phyloP scores from a whole-genome alignment of 2,113 vertebrate genomes.

The Condylura cristata region DNA sequence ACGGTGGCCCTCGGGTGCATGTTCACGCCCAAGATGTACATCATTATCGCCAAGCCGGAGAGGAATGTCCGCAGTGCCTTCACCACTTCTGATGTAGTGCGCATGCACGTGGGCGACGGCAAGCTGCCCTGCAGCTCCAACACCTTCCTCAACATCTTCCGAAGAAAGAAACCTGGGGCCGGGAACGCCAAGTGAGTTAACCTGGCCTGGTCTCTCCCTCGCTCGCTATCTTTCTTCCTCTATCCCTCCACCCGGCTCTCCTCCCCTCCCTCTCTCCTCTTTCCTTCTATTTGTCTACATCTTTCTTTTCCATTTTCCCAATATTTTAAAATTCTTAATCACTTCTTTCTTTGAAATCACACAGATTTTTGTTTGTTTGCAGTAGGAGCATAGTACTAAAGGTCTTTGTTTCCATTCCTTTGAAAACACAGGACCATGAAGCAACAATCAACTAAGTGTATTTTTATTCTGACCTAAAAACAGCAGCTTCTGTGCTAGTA shows the following conservation, averaged over 20 bases:
- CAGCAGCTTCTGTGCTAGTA: background rate
- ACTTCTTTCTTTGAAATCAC: background rate
- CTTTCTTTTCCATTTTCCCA: background rate
- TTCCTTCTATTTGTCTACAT: background rate
- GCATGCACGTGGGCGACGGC: slow-evolving; percentile 99
- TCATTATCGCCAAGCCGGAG: slow-evolving; percentile 99
- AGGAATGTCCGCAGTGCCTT: slow-evolving; percentile 99
- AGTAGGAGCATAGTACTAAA: background rate
- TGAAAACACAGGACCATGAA: background rate
- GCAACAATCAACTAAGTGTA: background rate
- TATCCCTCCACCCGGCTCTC: background rate
- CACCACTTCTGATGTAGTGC: slow-evolving; percentile 98
- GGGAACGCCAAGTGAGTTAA: slow-evolving; percentile 95
- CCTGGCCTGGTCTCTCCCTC: background rate
- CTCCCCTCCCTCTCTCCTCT: background rate
- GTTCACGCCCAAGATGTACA: slow-evolving; percentile 99
- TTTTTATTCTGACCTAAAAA: background rate
- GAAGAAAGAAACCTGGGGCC: slow-evolving; percentile 94
- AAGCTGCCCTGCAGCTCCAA: slow-evolving; percentile 95
- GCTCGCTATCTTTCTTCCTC: background rate
- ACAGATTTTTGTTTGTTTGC: background rate
- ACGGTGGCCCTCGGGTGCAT: slow-evolving; percentile 98
- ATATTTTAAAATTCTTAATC: background rate
- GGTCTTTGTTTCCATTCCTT: background rate
- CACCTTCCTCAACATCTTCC: slow-evolving; percentile 97